Evolutionary conservation across 2,113 vertebrate species (phyloP), one percentile per base, ranked within the genome.

Genomic region (Carettochelys insculpta): DNA sequence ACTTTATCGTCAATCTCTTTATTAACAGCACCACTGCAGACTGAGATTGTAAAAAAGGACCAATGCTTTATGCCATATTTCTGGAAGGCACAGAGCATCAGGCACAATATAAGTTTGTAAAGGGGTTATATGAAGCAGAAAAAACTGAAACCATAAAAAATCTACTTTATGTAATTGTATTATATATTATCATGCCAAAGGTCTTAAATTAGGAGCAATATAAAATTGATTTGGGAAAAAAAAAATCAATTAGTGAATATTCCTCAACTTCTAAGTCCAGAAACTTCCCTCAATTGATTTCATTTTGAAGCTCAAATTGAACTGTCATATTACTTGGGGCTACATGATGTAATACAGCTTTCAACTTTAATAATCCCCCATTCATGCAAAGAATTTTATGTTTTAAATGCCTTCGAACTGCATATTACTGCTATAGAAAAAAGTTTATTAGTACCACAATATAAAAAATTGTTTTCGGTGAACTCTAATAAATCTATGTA

Each of bases 1-100:
- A 98, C 97, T 98, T 96, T 94, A 98, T 98, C 98, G 99, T 99
- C 99, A 98, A 99, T 99, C 99, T 99, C 99, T 99, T 99, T 98
- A 99, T 99, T 99, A 99, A 98, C 98, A 98, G 99, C 98, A 98
- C 98, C 95, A 86, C 98, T 98, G 98, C 98, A 98, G 99, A 97
- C 98, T 90, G 97, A 93, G 97, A 97, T 95, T 5, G 90, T 91
- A 95, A 98, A 94, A 97, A 95, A 97, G 98, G 97, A 93, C 95
- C 96, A 80, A 87, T 14, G 90, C 95, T 91, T 91, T 94, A 88
- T 96, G 98, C 96, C 98, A 98, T 96, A 91, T 94, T 97, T 96
- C 97, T 94, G 95, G 93, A 95, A 97, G 94, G 95, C 97, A 90
- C 94, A 86, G 61, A 76, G 97, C 96, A 95, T 82, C 54, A 95